phyloP scores from a whole-genome alignment of 2,888 invertebrate genomes.

The Thelaira solivaga region DNA sequence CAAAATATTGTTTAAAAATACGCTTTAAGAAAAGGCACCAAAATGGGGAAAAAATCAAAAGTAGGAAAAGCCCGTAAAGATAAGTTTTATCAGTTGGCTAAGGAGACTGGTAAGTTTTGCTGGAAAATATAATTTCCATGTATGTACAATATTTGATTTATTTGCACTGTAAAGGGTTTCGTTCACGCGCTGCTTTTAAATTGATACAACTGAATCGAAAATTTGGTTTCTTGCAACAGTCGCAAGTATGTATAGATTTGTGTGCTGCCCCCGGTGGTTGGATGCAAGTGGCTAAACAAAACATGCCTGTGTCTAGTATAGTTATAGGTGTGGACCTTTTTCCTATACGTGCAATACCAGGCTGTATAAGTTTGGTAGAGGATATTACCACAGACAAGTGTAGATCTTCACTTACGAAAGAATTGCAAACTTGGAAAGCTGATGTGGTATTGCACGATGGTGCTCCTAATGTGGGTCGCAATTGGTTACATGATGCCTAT shows the following conservation, averaged over 20 bases:
- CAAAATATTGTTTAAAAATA: too few species aligned
- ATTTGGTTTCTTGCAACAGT: slow-evolving; percentile 96
- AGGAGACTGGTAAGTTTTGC: slow-evolving; percentile 91
- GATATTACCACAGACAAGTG: slow-evolving; percentile 99
- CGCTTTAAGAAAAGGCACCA: slow-evolving; percentile 68
- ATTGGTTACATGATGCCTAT: slow-evolving; percentile 98
- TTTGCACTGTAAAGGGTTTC: slow-evolving; percentile 83
- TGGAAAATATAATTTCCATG: neutral
- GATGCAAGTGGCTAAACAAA: slow-evolving; percentile 99
- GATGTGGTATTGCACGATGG: slow-evolving; percentile 98
- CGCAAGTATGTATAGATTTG: slow-evolving; percentile 96
- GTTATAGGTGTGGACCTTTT: slow-evolving; percentile 97
- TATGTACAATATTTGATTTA: neutral
- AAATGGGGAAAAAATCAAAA: slow-evolving; percentile 97
- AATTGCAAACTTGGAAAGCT: slow-evolving; percentile 96
- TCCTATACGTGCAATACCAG: slow-evolving; percentile 93
- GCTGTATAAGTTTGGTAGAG: slow-evolving; percentile 92
- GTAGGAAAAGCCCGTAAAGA: slow-evolving; percentile 98
- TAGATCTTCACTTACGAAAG: slow-evolving; percentile 85
- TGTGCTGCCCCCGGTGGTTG: slow-evolving; percentile 99
- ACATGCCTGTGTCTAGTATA: slow-evolving; percentile 97
- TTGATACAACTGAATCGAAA: slow-evolving; percentile 98
- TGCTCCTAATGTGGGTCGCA: slow-evolving; percentile 97
- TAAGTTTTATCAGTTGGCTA: slow-evolving; percentile 98
- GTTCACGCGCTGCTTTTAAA: slow-evolving; percentile 99